Base-by-base conservation (phyloP, 2,888 invertebrate species). In the Caenorhabditis sp. region DNA sequence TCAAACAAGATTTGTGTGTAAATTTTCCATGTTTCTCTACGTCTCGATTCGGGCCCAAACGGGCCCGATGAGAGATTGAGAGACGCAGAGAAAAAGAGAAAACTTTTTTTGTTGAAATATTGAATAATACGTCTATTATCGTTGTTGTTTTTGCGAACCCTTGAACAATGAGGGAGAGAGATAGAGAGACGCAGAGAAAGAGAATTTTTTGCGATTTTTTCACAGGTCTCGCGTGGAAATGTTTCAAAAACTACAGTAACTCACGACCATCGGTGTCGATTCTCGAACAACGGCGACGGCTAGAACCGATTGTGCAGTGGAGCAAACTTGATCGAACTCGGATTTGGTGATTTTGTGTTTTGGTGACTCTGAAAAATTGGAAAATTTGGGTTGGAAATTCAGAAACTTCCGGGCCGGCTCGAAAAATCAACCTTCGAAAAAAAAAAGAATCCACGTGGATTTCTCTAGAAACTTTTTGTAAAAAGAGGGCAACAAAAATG, bases 211-310 rank as follows among this genome's bases (percentile, higher is more conserved):
- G n/a, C 8, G 50, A 19, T 50, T 50, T 50, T 50, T 50, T 50
- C 17, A 50, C 5, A 50, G 17, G 17, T 19, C 50, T 50, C 50
- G 19, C 5, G 17, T 50, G 17, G 17, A 55, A 53, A 19, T 23
- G 19, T 53, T 53, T 53, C 10, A 10, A 53, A 55, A 58, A 21
- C 17, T 19, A n/a, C 53, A 67, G n/a, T n/a, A 37, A 70, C 81
- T 70, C 55, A 82, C 82, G 74, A 82, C 82, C 82, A 82, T 82
- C 66, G 73, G 73, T 43, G 81, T 78, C 24, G 76, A 63, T 69
- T 81, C 81, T 37, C 82, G 76, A 36, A 82, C 71, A 55, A 69
- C 67, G 60, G 76, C 81, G 63, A 80, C n/a, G n/a, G 59, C 62
- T 66, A 66, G 37, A 65, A 70, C 17, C 62, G 65, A 49, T 43